These are phyloP conservation scores for Vicugna pacos DNA, from an alignment of 2,113 vertebrate species.

Conservation along the genomic window DNA sequence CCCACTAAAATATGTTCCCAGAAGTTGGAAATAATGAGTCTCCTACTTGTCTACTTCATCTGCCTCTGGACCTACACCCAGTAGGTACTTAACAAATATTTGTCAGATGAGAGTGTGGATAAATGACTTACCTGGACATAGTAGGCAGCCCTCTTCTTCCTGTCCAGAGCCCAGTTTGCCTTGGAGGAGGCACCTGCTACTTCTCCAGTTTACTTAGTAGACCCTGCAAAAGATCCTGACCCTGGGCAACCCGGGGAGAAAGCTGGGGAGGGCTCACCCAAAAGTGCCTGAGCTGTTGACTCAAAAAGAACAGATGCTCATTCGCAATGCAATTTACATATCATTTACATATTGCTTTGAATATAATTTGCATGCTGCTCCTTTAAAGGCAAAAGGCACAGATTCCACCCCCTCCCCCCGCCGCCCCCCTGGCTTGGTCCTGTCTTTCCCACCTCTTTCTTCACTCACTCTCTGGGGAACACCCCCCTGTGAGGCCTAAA, in stretches of 20 bases:
- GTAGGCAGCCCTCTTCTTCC: neutral
- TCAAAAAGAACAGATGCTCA: conserved; percentile 81
- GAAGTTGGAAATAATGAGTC: neutral
- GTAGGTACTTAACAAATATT: neutral
- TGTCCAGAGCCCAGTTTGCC: neutral
- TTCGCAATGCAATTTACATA: conserved; percentile 61
- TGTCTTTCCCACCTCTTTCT: conserved; percentile 15
- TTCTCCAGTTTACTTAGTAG: neutral
- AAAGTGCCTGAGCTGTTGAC: conserved; percentile 75
- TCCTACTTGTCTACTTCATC: neutral
- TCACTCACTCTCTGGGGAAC: neutral
- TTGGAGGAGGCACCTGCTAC: neutral
- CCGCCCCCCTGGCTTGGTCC: neutral
- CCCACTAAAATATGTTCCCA: neutral
- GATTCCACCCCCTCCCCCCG: neutral
- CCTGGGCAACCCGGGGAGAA: conserved; percentile 28
- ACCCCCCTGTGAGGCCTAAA: neutral
- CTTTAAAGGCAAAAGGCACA: conserved; percentile 76
- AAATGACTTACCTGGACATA: neutral
- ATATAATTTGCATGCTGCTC: conserved; percentile 78
- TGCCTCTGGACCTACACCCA: neutral
- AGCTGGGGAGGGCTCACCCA: conserved; percentile 58
- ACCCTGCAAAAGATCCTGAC: conserved; percentile 21
- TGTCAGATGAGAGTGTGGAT: neutral
- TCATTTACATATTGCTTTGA: conserved; percentile 68